Conservation (phyloP, 2,888 invertebrate genomes). For the Nomada fabriciana region DNA sequence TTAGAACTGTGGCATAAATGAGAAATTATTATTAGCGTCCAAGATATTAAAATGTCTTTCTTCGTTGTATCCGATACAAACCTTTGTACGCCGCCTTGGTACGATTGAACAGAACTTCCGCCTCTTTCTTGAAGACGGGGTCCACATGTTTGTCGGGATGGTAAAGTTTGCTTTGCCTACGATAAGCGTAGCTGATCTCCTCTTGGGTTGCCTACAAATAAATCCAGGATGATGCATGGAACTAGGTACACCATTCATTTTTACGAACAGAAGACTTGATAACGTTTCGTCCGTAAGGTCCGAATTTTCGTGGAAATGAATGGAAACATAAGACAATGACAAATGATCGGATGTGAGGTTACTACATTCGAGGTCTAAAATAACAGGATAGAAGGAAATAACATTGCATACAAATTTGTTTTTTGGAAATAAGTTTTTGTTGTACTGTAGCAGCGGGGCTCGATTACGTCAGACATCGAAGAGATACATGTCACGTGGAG, state of each 20-base stretch:
- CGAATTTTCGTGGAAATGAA: not conserved
- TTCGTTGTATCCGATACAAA: constrained; percentile 76
- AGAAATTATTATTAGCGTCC: not conserved
- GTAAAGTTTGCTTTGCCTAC: constrained; percentile 95
- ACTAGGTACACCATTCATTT: not conserved
- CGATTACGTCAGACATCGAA: constrained; percentile 71
- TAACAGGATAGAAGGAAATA: too few relatives aligned
- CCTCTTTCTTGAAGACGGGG: constrained; percentile 93
- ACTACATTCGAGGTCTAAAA: not conserved
- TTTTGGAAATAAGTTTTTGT: not conserved
- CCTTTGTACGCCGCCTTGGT: constrained; percentile 97
- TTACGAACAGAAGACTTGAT: not conserved
- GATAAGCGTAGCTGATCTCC: constrained; percentile 97
- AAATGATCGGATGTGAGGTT: too few relatives aligned
- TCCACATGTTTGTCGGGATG: constrained; percentile 99
- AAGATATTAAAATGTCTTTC: not conserved
- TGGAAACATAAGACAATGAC: too few relatives aligned
- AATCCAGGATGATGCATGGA: too few relatives aligned
- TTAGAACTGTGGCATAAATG: constrained; percentile 88
- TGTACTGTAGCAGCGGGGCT: not conserved
- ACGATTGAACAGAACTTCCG: constrained; percentile 96
- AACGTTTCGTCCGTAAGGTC: not conserved
- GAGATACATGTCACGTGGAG: constrained; percentile 74
- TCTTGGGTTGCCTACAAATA: constrained; percentile 92
- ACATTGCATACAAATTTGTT: not conserved